Evolutionary conservation across 2,888 invertebrate species (phyloP), one percentile per base, ranked within the genome.

Genomic region (Caenorhabditis zanzibari): DNA sequence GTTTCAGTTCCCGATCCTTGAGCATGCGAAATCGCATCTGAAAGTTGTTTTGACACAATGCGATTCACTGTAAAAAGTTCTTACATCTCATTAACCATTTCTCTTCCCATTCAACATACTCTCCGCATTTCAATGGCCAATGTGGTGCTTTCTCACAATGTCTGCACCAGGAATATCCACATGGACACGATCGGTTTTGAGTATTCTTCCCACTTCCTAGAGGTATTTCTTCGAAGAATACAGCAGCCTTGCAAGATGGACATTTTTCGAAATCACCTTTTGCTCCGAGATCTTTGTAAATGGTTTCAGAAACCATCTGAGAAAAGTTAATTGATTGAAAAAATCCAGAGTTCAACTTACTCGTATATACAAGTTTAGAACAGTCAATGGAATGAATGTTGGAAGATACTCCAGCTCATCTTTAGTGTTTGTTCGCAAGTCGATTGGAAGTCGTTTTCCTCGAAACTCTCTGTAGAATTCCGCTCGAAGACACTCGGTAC

Each of bases 71-170:
- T 4, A 32, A 26, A 58, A 32, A 47, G 24, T 63, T 24, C 63
- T 69, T 63, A 77, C 77, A 79, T 79, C 79, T 63, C 26, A 79
- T 26, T n/a, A 71, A 19, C 79, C 79, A 79, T 32, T 79, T 79
- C 56, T 71, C 69, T 47, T 79, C 71, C 79, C 79, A 79, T 63
- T 79, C 79, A 22, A 32, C 24, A 26, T 32, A 79, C 0, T 79
- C 64, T 22, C 41, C 64, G 19, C 79, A 79, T 28, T 64, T 56
- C 71, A 79, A 47, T 47, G 79, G 79, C 79, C 79, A 79, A 19
- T 79, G 79, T 16, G 79, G 79, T 1, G 26, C 79, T 32, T 19
- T 22, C 1, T 79, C 52, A 47, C 79, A 79, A 6, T 79, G 61
- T 10, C 41, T 28, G 24, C 79, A 79, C 79, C 79, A 79, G 0